Conservation (phyloP, 2,888 invertebrate species). For the Tortrix viridana region DNA sequence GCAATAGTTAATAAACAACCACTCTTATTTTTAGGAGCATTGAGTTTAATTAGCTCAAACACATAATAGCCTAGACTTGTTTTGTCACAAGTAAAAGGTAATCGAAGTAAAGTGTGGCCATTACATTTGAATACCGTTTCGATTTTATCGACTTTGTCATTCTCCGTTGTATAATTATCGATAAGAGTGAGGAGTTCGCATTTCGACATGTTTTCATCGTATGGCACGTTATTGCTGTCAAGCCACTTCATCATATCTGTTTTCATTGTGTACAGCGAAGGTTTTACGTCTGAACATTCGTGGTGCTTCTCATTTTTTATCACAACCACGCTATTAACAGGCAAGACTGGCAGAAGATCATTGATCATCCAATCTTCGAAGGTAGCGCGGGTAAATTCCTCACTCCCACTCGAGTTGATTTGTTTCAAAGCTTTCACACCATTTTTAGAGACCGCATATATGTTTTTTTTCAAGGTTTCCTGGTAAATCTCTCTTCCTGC, state of each 20-base stretch:
- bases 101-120: conserved; percentile 47
- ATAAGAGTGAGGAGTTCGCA: conserved; percentile 49
- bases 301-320: conserved; percentile 42
- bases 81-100: conserved; percentile 46
- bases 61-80: conserved; percentile 39
- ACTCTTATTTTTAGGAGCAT: background rate
- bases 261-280: conserved; percentile 43
- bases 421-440: conserved; percentile 36
- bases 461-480: conserved; percentile 25
- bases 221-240: conserved; percentile 45
- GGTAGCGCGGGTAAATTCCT: conserved; percentile 30
- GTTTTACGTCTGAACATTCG: conserved; percentile 28
- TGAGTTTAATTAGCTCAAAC: conserved; percentile 13
- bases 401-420: background rate
- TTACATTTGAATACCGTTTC: conserved; percentile 42
- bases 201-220: conserved; percentile 44
- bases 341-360: conserved; percentile 40
- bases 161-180: conserved; percentile 47
- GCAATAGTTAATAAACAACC: background rate
- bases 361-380: conserved; percentile 46
- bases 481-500: conserved; percentile 1
- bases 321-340: conserved; percentile 46
- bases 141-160: conserved; percentile 40
- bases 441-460: conserved; percentile 44
- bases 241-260: conserved; percentile 51